Conservation (phyloP, 2,113 vertebrate genomes). For the Atlantisia rogersi region DNA sequence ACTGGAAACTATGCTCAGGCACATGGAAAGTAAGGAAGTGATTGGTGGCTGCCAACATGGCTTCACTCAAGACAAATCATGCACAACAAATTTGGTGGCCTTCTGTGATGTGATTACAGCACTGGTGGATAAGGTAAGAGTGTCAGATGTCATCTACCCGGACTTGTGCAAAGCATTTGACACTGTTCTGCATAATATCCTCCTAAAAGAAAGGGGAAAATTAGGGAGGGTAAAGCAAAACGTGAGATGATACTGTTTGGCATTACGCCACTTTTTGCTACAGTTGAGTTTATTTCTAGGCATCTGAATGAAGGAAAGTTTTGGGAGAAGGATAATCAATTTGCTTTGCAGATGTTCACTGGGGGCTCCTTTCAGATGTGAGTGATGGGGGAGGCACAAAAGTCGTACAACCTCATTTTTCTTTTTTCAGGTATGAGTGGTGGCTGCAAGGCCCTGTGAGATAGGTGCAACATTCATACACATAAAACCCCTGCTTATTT, state of each 20-base stretch:
- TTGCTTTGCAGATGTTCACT: neutral
- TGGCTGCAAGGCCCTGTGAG: neutral
- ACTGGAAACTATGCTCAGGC: too few species aligned
- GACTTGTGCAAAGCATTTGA: too few species aligned
- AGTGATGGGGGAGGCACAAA: neutral
- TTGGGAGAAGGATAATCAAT: neutral
- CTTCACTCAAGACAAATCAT: too few species aligned
- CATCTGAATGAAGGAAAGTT: neutral
- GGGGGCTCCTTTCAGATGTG: neutral
- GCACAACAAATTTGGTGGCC: too few species aligned
- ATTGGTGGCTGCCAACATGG: too few species aligned
- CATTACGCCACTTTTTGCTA: fast-evolving
- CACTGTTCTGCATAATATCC: too few species aligned
- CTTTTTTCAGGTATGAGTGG: neutral
- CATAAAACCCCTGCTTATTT: neutral
- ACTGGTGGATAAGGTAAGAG: too few species aligned
- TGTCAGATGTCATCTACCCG: too few species aligned
- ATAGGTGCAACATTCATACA: neutral
- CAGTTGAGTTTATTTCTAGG: neutral
- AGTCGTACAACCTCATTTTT: neutral
- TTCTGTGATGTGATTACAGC: too few species aligned
- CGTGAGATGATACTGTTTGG: fast-evolving
- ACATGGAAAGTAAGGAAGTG: too few species aligned
- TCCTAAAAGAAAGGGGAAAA: neutral
- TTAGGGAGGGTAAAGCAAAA: neutral